Conservation (phyloP, 2,113 vertebrate species). For the Melanerpes aurifrons region DNA sequence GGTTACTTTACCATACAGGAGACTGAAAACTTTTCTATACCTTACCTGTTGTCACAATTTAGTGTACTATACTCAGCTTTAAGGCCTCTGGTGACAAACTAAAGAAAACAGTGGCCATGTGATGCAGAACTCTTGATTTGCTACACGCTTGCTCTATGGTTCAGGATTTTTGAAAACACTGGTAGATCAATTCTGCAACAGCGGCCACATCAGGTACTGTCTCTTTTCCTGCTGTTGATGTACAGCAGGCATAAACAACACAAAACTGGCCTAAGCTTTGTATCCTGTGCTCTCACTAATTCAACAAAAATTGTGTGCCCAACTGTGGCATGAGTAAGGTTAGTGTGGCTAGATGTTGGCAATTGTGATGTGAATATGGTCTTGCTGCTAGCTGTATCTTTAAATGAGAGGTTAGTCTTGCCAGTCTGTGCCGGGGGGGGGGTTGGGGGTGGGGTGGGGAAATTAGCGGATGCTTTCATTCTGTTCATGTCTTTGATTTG, state of each 20-base stretch:
- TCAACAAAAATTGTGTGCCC: not conserved
- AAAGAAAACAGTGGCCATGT: not conserved
- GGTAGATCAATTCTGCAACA: not conserved
- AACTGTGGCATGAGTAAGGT: not conserved
- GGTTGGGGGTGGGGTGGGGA: too few species aligned
- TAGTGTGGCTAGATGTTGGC: not conserved
- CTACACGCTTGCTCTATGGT: not conserved
- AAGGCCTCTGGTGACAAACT: not conserved
- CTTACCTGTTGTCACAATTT: not conserved
- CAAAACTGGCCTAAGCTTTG: not conserved
- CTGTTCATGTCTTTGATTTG: not conserved
- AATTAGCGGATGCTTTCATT: not conserved
- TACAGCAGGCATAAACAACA: not conserved
- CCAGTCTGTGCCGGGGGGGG: not conserved
- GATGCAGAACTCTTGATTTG: not conserved
- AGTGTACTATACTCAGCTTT: not conserved
- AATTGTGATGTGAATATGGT: rapidly evolving
- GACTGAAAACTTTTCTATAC: not conserved
- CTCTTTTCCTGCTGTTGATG: not conserved
- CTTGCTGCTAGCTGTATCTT: not conserved
- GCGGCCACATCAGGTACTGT: not conserved
- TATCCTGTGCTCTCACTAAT: not conserved
- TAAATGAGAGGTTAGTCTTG: not conserved
- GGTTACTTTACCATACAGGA: not conserved
- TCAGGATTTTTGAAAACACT: not conserved